Evolutionary conservation across 2,888 invertebrate species (phyloP).

Genomic region (Hylaea fasciaria): DNA sequence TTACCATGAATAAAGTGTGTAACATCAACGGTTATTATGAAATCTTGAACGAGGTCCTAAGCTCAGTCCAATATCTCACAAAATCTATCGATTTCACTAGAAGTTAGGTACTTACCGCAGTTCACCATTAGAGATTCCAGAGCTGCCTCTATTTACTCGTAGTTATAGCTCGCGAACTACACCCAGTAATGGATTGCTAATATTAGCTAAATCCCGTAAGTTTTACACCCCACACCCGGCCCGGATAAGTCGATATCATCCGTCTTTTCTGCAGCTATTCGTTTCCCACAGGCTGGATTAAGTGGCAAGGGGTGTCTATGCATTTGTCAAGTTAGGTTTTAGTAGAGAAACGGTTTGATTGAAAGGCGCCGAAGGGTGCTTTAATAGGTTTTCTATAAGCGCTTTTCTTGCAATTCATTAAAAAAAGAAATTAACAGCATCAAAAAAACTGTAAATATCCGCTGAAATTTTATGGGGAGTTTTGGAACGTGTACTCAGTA

Average conservation of each 20-base stretch:
- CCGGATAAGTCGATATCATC: constrained; percentile 71
- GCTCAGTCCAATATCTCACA: too few relatives aligned
- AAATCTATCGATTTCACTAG: too few relatives aligned
- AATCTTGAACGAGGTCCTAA: too few relatives aligned
- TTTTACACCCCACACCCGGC: constrained; percentile 61
- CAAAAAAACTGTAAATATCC: too few relatives aligned
- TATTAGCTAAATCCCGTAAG: constrained; percentile 81
- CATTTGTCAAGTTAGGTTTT: constrained; percentile 55
- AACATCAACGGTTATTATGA: too few relatives aligned
- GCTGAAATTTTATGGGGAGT: too few relatives aligned
- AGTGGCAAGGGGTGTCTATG: constrained; percentile 54
- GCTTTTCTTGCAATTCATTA: not conserved
- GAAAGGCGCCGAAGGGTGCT: constrained; percentile 30
- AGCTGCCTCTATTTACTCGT: not conserved
- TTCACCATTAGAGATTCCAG: not conserved
- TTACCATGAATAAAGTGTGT: too few relatives aligned
- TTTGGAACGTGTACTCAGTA: too few relatives aligned
- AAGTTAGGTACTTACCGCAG: not conserved
- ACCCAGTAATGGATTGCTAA: constrained; percentile 80
- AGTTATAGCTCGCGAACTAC: constrained; percentile 38
- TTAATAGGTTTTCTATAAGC: constrained; percentile 31
- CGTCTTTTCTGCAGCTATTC: constrained; percentile 76
- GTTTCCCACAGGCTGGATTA: constrained; percentile 55
- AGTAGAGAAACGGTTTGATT: constrained; percentile 44
- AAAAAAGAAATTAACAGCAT: not conserved